phyloP scores from a whole-genome alignment of 2,888 invertebrate genomes.

The Drosophila testacea region DNA sequence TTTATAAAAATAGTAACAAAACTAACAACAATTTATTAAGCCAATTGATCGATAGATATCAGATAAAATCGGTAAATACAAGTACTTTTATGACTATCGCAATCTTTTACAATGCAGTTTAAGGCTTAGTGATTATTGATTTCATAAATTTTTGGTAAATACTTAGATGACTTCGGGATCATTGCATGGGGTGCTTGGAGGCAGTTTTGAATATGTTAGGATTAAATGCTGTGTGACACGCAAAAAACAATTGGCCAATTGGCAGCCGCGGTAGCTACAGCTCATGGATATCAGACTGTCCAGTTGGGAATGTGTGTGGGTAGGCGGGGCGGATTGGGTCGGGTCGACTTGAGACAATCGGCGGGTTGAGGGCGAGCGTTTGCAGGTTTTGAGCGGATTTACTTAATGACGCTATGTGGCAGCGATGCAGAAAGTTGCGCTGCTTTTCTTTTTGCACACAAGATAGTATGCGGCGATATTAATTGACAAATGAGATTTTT shows the following conservation, averaged over 20 bases:
- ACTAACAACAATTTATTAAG: no score
- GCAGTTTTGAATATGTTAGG: conserved; percentile 43
- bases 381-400: conserved; percentile 69
- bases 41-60: background rate
- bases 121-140: no score
- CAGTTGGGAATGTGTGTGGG: conserved; percentile 39
- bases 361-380: conserved; percentile 10
- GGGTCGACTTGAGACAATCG: conserved; percentile 6
- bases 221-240: conserved; percentile 45
- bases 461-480: conserved; percentile 82
- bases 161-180: background rate
- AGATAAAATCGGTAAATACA: background rate
- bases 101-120: background rate
- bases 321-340: conserved; percentile 21
- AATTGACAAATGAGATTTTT: conserved; percentile 83
- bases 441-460: conserved; percentile 65
- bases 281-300: conserved; percentile 59
- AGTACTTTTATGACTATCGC: background rate
- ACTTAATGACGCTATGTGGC: conserved; percentile 65
- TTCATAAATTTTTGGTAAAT: no score
- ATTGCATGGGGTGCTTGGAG: conserved; percentile 12
- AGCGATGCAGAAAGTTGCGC: conserved; percentile 75
- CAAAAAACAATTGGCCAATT: conserved; percentile 38
- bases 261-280: conserved; percentile 26
- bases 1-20: no score